These are phyloP conservation scores for Dinothrombium tinctorium DNA, from an alignment of 1,140 invertebrate genomes.

Conservation along the genomic window DNA sequence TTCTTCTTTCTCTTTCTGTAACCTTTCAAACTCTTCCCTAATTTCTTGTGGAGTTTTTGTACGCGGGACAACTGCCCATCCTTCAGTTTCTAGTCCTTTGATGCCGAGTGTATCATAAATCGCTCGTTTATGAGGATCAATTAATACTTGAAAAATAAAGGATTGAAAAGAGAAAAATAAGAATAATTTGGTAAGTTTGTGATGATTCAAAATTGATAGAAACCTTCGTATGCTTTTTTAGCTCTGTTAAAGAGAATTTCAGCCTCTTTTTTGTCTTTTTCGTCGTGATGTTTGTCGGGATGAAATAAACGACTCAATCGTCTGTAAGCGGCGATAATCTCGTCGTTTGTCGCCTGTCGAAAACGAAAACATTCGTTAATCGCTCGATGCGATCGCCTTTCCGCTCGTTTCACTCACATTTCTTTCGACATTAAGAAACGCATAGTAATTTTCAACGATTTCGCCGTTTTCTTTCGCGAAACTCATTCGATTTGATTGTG, in stretches of 20 bases:
- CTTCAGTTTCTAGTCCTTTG: slow-evolving; percentile 62
- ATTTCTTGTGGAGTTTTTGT: slow-evolving; percentile 76
- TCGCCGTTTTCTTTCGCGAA: not conserved
- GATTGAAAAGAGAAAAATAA: slow-evolving; percentile 6
- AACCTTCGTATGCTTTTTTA: slow-evolving; percentile 79
- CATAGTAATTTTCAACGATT: slow-evolving; percentile 54
- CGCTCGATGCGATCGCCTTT: not conserved
- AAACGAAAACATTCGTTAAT: slow-evolving; percentile 6
- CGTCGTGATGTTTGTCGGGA: slow-evolving; percentile 74
- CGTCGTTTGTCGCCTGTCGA: slow-evolving; percentile 52
- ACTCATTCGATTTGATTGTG: no score
- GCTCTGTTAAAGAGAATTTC: slow-evolving; percentile 72
- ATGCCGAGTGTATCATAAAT: slow-evolving; percentile 54
- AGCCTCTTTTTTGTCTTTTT: slow-evolving; percentile 45
- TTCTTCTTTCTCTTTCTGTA: slow-evolving; percentile 42
- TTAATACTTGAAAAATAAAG: slow-evolving; percentile 34
- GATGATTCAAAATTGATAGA: slow-evolving; percentile 40
- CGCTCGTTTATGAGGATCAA: slow-evolving; percentile 45
- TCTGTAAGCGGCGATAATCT: slow-evolving; percentile 74
- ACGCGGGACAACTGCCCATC: slow-evolving; percentile 64
- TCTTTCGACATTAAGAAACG: slow-evolving; percentile 59
- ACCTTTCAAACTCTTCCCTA: slow-evolving; percentile 70
- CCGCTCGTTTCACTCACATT: slow-evolving; percentile 34
- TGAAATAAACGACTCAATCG: slow-evolving; percentile 70
- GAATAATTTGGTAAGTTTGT: slow-evolving; percentile 4